Evolutionary conservation across 2,797 vertebrate genomes (phyloP).

Genomic region (Mionectes olivaceus): DNA sequence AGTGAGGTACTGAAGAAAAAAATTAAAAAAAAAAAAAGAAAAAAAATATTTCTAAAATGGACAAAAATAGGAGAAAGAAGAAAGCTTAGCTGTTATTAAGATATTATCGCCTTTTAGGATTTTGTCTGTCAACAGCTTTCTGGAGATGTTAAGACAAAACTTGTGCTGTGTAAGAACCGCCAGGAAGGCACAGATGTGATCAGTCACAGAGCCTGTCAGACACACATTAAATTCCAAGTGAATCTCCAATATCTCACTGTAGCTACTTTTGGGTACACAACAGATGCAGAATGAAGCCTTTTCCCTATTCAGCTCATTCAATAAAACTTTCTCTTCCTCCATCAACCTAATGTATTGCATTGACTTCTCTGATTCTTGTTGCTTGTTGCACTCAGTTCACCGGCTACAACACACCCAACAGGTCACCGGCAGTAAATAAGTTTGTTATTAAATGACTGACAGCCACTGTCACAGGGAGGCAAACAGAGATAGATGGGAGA

Average conservation of each 20-base stretch:
- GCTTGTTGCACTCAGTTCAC: background rate
- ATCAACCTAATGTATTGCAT: rapidly evolving
- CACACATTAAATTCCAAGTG: background rate
- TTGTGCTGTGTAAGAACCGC: background rate
- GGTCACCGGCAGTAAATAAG: background rate
- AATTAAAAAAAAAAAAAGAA: rapidly evolving
- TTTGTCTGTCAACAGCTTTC: conserved; percentile 14
- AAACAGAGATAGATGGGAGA: background rate
- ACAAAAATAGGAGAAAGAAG: background rate
- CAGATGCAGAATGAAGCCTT: background rate
- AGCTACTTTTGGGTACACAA: background rate
- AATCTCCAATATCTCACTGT: background rate
- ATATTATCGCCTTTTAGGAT: background rate
- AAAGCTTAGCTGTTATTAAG: background rate
- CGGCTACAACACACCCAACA: rapidly evolving
- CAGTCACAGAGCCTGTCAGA: background rate
- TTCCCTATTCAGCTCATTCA: background rate
- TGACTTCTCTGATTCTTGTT: background rate
- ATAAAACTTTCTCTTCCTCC: background rate
- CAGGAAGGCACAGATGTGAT: background rate
- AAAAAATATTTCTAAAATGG: background rate
- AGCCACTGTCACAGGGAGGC: background rate
- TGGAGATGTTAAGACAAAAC: background rate
- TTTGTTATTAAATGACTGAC: background rate
- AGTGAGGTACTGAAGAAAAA: background rate